Conservation (phyloP, 2,797 vertebrate genomes). For the Poecilia picta region DNA sequence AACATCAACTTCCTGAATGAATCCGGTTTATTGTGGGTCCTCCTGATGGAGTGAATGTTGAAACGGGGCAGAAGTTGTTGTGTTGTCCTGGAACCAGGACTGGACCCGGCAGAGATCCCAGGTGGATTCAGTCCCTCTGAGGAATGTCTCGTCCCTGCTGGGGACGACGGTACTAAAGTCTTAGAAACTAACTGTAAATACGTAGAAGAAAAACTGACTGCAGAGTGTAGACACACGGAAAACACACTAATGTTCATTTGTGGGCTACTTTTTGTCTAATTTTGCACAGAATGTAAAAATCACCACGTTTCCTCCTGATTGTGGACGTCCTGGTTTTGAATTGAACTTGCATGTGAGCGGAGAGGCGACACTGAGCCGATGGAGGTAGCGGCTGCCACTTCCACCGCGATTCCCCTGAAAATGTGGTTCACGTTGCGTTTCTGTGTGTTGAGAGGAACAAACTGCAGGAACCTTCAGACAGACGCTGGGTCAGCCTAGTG, state of each 20-base stretch:
- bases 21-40: background rate
- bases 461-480: background rate
- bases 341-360: background rate
- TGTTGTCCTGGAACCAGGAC: constrained; percentile 7
- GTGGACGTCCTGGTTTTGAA: constrained; percentile 17
- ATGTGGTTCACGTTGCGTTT: no score
- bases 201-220: constrained; percentile 44
- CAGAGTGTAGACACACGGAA: constrained; percentile 17
- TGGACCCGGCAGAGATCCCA: background rate
- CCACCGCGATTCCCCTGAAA: no score
- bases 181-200: constrained; percentile 69
- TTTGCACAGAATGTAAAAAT: constrained; percentile 77
- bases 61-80: background rate
- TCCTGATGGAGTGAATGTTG: background rate
- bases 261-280: constrained; percentile 56
- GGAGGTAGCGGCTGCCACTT: no score
- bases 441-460: no score
- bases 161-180: constrained; percentile 50
- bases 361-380: background rate
- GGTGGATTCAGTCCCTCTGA: constrained; percentile 48
- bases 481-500: background rate
- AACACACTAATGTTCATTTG: constrained; percentile 22
- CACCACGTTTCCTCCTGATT: constrained; percentile 28
- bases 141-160: constrained; percentile 44
- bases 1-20: constrained; percentile 8